Conservation (phyloP, 2,888 invertebrate species). For the Diogma glabrata region DNA sequence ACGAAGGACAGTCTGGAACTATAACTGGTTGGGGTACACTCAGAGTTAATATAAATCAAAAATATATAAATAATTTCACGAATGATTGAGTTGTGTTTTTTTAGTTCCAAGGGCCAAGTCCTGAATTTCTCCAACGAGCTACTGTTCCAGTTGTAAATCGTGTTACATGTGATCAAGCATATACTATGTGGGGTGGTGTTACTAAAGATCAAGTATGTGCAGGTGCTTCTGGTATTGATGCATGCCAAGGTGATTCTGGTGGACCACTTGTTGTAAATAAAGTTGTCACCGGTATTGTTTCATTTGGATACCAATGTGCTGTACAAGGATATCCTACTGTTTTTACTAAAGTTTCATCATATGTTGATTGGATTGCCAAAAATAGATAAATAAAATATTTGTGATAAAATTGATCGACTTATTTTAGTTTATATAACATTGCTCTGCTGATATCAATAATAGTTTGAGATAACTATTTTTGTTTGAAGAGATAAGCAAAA, state of each 20-base stretch:
- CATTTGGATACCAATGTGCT: neutral
- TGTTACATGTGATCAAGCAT: neutral
- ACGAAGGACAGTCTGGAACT: neutral
- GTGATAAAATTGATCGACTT: neutral
- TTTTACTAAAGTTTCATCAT: neutral
- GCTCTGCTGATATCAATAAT: neutral
- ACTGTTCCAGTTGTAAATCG: constrained; percentile 5
- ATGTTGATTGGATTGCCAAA: neutral
- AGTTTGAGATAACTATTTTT: neutral
- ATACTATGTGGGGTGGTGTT: neutral
- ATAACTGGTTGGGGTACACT: constrained; percentile 1
- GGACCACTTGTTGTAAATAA: neutral
- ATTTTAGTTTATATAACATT: neutral
- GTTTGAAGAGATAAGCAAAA: no score
- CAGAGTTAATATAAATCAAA: neutral
- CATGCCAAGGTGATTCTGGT: constrained; percentile 7
- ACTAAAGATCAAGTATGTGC: neutral
- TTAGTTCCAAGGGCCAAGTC: neutral
- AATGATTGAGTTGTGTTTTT: neutral
- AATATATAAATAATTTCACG: neutral
- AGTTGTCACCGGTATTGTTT: neutral
- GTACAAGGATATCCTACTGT: neutral
- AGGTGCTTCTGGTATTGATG: neutral
- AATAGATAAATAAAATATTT: neutral
- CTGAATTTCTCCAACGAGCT: neutral